Base-by-base conservation (phyloP, 2,888 invertebrate genomes). In the Mycogona germanica region DNA sequence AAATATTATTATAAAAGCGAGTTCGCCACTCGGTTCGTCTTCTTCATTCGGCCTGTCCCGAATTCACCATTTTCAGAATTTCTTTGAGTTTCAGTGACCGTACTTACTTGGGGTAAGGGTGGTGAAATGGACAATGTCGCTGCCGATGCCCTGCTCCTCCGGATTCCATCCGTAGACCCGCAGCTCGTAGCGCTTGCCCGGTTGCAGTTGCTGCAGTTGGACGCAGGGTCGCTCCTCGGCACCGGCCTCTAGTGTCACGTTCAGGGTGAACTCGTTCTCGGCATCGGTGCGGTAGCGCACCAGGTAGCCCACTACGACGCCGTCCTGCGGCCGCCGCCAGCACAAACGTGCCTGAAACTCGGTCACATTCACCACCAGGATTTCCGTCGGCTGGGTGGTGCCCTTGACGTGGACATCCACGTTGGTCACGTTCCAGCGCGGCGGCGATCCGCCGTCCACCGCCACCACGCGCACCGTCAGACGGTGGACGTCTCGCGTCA, bases 221-320 rank as follows among this genome's bases (percentile, higher is more conserved):
- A n/a, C n/a, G n/a, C 35, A 35, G 35, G 12, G 35, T 35, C n/a
- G 35, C n/a, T 35, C n/a, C 35, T 12, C 12, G 12, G 35, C 12
- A 12, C n/a, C 12, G n/a, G n/a, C n/a, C n/a, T 4, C n/a, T 6
- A 23, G n/a, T 12, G 45, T 45, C 6, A 45, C 25, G 25, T 45
- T 45, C 23, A 45, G 25, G 4, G 45, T 45, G 25, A 23, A n/a
- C 25, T 21, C 45, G n/a, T n/a, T n/a, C n/a, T n/a, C n/a, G n/a
- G n/a, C n/a, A n/a, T n/a, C n/a, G n/a, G n/a, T n/a, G n/a, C 45
- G 45, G 25, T 41, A 49, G 3, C 40, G 49, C 14, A 49, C 49
- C 12, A 49, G 12, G 26, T 28, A 49, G 3, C 49, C 49, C 17
- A 21, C 4, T 14, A 38, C 19, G 3, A n/a, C 14, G n/a, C 49